These are phyloP conservation scores for Orthonevra nobilis DNA, from an alignment of 2,888 invertebrate species.

Conservation along the genomic window DNA sequence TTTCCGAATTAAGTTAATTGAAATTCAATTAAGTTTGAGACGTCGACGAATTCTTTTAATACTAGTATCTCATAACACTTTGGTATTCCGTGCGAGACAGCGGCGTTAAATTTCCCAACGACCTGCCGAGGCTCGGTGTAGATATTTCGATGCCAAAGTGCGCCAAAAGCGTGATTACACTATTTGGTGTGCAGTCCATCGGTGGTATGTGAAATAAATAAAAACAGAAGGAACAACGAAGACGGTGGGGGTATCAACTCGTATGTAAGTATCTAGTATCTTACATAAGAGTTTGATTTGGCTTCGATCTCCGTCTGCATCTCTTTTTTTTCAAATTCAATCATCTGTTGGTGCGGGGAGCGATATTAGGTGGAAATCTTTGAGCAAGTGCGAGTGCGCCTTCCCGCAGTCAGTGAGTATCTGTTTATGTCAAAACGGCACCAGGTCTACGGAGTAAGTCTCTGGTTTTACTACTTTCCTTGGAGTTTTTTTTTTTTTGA, in stretches of 20 bases:
- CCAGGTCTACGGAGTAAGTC: constrained; percentile 4
- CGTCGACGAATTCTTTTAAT: constrained; percentile 34
- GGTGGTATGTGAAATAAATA: no score
- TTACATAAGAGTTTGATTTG: constrained; percentile 55
- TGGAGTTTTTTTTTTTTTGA: constrained; percentile 20
- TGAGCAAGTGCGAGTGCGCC: constrained; percentile 32
- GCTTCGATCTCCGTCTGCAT: constrained; percentile 40
- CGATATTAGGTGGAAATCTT: constrained; percentile 16
- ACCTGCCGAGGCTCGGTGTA: no score
- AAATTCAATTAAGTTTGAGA: constrained; percentile 17
- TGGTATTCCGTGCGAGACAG: constrained; percentile 17
- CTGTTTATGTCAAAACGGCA: constrained; percentile 27
- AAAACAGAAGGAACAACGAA: no score
- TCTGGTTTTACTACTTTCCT: constrained; percentile 17
- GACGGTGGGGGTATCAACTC: neutral
- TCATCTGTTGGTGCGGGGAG: constrained; percentile 24
- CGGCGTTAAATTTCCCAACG: constrained; percentile 27
- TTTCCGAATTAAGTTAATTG: constrained; percentile 17
- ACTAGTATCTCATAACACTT: constrained; percentile 19
- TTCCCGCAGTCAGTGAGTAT: constrained; percentile 7
- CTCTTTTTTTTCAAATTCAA: neutral
- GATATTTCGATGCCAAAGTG: constrained; percentile 29
- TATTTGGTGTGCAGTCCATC: constrained; percentile 25
- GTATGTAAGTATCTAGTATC: constrained; percentile 1
- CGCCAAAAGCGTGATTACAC: constrained; percentile 6